phyloP scores from a whole-genome alignment of 2,113 vertebrate species.

The Platysternon megacephalum region DNA sequence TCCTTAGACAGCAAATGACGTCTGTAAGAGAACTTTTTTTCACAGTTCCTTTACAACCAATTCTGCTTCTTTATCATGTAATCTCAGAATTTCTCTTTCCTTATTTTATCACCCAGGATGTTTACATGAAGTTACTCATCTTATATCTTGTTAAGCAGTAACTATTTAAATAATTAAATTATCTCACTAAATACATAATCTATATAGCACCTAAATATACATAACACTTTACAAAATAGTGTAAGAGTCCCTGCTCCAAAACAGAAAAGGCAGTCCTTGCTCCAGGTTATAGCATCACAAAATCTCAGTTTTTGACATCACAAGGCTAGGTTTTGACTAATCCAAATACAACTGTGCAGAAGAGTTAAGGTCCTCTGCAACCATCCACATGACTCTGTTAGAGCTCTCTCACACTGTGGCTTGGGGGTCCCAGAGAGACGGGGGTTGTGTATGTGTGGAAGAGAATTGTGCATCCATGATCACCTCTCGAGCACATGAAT shows the following conservation, averaged over 20 bases:
- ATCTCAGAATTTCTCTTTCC: background rate
- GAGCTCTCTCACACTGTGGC: background rate
- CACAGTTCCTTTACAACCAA: background rate
- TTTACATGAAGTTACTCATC: background rate
- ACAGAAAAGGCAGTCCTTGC: background rate
- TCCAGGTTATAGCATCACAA: background rate
- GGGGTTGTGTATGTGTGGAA: background rate
- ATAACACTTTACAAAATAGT: background rate
- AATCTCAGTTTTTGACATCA: background rate
- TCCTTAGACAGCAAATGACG: constrained; percentile 11
- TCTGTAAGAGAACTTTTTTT: background rate
- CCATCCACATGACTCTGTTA: background rate
- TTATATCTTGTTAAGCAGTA: background rate
- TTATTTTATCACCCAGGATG: background rate
- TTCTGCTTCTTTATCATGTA: background rate
- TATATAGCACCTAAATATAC: background rate
- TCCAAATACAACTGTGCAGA: background rate
- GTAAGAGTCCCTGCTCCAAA: background rate
- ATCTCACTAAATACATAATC: background rate
- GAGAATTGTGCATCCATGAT: background rate
- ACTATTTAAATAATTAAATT: background rate
- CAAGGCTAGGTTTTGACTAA: background rate
- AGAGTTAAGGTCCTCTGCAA: background rate
- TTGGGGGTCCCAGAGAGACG: background rate
- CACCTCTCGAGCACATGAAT: background rate